Evolutionary conservation across 2,888 invertebrate genomes (phyloP).

Genomic region (Boloria euphrosyne): DNA sequence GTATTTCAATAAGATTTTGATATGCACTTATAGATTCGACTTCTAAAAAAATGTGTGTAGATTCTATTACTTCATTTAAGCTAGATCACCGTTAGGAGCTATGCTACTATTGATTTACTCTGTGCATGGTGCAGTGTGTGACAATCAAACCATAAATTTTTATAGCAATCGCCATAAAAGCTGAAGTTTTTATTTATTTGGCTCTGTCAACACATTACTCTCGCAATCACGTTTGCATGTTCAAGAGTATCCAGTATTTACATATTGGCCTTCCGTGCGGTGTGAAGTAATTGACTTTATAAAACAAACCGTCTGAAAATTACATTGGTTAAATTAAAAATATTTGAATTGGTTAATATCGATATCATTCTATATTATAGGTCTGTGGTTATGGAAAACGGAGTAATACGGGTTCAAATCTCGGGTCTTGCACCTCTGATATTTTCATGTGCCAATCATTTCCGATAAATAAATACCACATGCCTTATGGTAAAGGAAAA

Average conservation of each 20-base stretch:
- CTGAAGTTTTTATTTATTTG: slow-evolving; percentile 16
- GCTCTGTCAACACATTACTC: slow-evolving; percentile 19
- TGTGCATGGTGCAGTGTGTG: no score
- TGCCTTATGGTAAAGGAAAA: no score
- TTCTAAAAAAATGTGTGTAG: not conserved
- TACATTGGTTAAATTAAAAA: not conserved
- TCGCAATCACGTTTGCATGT: slow-evolving; percentile 26
- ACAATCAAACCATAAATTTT: not conserved
- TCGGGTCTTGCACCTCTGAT: no score
- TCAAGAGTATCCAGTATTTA: slow-evolving; percentile 20
- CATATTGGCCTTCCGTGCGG: slow-evolving; percentile 3
- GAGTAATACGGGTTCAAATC: no score
- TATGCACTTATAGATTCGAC: no score
- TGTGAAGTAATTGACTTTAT: slow-evolving; percentile 1
- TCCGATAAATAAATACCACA: no score
- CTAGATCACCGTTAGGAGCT: not conserved
- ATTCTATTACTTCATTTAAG: not conserved
- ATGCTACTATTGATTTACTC: no score
- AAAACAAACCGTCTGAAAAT: not conserved
- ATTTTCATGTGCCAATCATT: no score
- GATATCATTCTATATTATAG: no score
- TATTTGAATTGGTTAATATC: not conserved
- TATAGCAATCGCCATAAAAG: slow-evolving; percentile 1
- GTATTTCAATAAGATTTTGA: no score
- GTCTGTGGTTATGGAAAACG: no score